A percentile compares a stretch with the other conserved stretches of the same genome.
These are phyloP conservation scores for Danionella dracula DNA, from an alignment of 2,797 vertebrate species.

Conservation along the genomic window DNA sequence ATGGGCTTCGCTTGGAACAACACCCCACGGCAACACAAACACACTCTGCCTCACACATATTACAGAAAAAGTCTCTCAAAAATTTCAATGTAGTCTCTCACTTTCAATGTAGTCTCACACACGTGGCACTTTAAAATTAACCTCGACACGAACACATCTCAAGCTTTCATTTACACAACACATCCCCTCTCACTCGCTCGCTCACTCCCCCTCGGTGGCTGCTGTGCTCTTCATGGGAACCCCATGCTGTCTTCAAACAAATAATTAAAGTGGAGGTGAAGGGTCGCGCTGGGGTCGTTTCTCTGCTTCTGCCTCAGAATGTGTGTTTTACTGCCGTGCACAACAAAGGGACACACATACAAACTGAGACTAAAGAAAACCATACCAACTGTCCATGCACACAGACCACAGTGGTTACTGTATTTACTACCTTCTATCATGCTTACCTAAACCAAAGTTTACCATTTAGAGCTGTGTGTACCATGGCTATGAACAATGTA, in stretches of 20 bases:
- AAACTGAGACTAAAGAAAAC: not conserved
- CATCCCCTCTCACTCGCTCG: conserved; percentile 43
- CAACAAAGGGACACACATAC: conserved; percentile 1
- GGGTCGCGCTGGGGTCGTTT: conserved; percentile 91
- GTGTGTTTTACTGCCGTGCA: conserved; percentile 78
- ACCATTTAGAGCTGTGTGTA: no score
- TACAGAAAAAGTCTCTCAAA: no score
- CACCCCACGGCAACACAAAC: conserved; percentile 48
- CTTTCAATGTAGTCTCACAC: no score
- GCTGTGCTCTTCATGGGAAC: conserved; percentile 86
- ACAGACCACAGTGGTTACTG: no score
- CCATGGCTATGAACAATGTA: no score
- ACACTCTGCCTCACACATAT: conserved; percentile 15
- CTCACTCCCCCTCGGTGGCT: conserved; percentile 44
- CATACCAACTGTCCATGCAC: no score
- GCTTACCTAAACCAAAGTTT: no score
- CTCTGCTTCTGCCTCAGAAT: conserved; percentile 92
- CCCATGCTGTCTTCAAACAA: conserved; percentile 99
- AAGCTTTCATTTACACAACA: conserved; percentile 29
- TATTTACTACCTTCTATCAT: no score
- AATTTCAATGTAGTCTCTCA: no score
- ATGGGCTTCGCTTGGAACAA: conserved; percentile 83
- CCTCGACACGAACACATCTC: not conserved
- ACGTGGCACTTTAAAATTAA: no score
- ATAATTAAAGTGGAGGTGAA: conserved; percentile 98